Evolutionary conservation across 2,797 vertebrate genomes (phyloP), one percentile per base, ranked within the genome.

Genomic region (Bucorvus abyssinicus): DNA sequence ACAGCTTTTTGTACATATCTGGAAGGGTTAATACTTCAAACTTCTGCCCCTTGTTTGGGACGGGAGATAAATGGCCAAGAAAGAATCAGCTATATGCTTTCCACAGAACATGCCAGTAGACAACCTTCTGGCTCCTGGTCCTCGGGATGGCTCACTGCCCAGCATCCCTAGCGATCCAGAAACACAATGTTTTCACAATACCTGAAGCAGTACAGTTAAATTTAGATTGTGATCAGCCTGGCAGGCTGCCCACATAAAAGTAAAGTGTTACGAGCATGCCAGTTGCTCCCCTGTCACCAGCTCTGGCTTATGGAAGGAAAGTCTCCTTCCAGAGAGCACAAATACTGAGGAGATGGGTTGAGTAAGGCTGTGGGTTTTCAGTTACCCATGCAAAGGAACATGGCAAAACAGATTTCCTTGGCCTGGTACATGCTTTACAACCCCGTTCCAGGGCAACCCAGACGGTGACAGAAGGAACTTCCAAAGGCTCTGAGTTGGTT

Each of bases 71-170:
- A 92, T 3, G 13, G 86, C 79, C 70, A 88, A 86, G 79, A 96
- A 93, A 90, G 81, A 93, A 93, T 94, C 87, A 90, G 77, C 89
- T 93, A 92, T 93, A 89, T 78, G 91, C 44, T 96, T 96, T 96
- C 94, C 94, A 73, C 7, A 74, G 82, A 82, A 92, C 85, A 94
- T 67, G 87, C 91, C 94, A 94, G 56, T 47, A 96, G 92, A 93
- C 68, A 89, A 78, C 61, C 52, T 73, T 81, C 78, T 96, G 94
- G 95, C 87, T 96, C 57, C 59, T 90, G 90, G 75, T 89, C 38
- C 71, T 87, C 0, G 1, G 59, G 40, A 65, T 92, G 94, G 95
- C 91, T 93, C 70, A 10, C 38, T 79, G 92, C 94, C 93, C 93
- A 78, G 84, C 92, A 89, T 83, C 71, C 71, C 70, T 77, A 83